A percentile compares a stretch with the other conserved stretches of the same genome.
Evolutionary conservation across 2,888 invertebrate species (phyloP).

Genomic region (Eupithecia insigniata): DNA sequence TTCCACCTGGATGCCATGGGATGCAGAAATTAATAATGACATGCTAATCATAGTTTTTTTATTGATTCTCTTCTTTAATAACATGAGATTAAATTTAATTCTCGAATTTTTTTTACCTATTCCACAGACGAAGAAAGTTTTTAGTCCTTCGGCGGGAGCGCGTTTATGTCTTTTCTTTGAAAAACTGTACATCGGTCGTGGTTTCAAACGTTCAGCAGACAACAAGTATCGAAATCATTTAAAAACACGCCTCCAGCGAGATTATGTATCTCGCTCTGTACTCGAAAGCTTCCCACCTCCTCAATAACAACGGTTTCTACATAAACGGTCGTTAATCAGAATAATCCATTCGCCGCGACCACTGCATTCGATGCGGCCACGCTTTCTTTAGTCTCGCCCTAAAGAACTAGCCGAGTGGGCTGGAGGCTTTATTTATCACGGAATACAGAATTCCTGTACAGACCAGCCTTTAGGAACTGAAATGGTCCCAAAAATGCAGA

Average conservation of each 20-base stretch:
- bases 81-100: background rate
- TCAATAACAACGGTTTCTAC: conserved; percentile 44
- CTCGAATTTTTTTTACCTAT: background rate
- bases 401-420: conserved; percentile 9
- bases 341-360: conserved; percentile 45
- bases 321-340: conserved; percentile 39
- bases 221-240: background rate
- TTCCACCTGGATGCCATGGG: background rate
- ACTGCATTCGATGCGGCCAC: conserved; percentile 48
- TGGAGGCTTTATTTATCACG: background rate
- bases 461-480: background rate
- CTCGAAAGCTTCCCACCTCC: conserved; percentile 17
- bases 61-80: background rate
- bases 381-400: conserved; percentile 51
- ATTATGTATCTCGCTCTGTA: background rate
- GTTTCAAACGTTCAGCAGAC: background rate
- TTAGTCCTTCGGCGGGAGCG: conserved; percentile 5
- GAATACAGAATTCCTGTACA: background rate
- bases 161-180: conserved; percentile 33
- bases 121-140: background rate
- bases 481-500: background rate
- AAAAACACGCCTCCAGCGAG: background rate
- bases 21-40: background rate
- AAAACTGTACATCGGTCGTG: background rate
- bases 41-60: background rate